Percentiles rank a stretch among this genome's conserved stretches.
Conservation (phyloP, 2,113 vertebrate genomes). For the Vireo altiloquus region DNA sequence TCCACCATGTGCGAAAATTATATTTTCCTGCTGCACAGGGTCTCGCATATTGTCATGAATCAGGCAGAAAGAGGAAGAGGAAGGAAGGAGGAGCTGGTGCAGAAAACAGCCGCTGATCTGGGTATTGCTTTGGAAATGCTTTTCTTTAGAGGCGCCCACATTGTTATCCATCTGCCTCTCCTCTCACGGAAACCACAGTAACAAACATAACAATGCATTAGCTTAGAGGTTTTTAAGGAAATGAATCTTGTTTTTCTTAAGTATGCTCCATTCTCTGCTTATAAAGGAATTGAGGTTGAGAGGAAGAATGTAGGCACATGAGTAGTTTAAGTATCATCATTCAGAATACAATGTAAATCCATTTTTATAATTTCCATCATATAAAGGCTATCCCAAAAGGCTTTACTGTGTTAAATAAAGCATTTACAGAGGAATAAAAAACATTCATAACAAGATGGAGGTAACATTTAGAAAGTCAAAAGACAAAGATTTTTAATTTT, state of each 20-base stretch:
- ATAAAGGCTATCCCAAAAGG: not conserved
- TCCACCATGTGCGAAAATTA: not conserved
- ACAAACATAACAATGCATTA: slow-evolving; percentile 1
- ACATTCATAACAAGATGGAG: not conserved
- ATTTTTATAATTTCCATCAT: not conserved
- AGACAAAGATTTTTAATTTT: not conserved
- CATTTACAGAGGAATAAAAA: not conserved
- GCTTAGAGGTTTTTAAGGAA: slow-evolving; percentile 17
- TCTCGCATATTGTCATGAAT: not conserved
- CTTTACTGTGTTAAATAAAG: not conserved
- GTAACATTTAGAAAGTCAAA: not conserved
- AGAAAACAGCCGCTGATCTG: not conserved
- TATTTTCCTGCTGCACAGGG: not conserved
- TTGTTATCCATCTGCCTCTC: not conserved
- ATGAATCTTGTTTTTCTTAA: slow-evolving; percentile 35
- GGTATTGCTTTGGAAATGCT: not conserved
- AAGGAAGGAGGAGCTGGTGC: not conserved
- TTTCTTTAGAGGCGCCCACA: not conserved
- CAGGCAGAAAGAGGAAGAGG: not conserved
- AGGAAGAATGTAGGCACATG: not conserved
- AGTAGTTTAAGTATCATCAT: not conserved
- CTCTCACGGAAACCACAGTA: slow-evolving; percentile 7
- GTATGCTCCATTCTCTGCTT: not conserved
- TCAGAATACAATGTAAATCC: not conserved
- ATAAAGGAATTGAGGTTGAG: not conserved